Evolutionary conservation across 1,140 invertebrate species (phyloP).

Genomic region (Drosophila arizonae): DNA sequence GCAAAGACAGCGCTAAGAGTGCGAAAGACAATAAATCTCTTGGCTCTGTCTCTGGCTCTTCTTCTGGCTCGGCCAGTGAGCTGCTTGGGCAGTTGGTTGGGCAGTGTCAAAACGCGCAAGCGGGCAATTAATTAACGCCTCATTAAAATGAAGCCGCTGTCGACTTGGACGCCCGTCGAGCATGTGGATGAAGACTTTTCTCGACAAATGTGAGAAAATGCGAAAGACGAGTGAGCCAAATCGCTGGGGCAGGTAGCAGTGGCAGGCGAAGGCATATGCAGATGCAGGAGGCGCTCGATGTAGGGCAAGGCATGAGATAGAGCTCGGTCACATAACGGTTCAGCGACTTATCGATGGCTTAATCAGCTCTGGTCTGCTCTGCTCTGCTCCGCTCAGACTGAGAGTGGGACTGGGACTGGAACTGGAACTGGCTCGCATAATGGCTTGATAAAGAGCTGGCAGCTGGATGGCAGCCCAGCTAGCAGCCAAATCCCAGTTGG

Average conservation of each 20-base stretch:
- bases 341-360: constrained; percentile 68
- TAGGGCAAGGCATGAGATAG: neutral
- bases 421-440: constrained; percentile 57
- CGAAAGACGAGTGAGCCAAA: constrained; percentile 13
- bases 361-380: constrained; percentile 42
- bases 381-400: no score
- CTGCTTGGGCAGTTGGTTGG: constrained; percentile 14
- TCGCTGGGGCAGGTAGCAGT: constrained; percentile 22
- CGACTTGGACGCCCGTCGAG: constrained; percentile 23
- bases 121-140: constrained; percentile 81
- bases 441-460: constrained; percentile 76
- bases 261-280: neutral
- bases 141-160: constrained; percentile 71
- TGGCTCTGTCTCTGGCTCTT: constrained; percentile 4
- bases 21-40: constrained; percentile 67
- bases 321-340: constrained; percentile 30
- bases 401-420: no score
- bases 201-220: constrained; percentile 70
- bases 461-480: constrained; percentile 46
- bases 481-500: constrained; percentile 73
- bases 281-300: neutral
- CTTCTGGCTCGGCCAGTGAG: constrained; percentile 36
- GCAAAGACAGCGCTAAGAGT: constrained; percentile 56
- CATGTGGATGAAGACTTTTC: constrained; percentile 39
- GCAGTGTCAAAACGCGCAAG: constrained; percentile 67